Evolutionary conservation across 2,797 vertebrate species (phyloP).

Genomic region (Ptychobarbus kaznakovi): DNA sequence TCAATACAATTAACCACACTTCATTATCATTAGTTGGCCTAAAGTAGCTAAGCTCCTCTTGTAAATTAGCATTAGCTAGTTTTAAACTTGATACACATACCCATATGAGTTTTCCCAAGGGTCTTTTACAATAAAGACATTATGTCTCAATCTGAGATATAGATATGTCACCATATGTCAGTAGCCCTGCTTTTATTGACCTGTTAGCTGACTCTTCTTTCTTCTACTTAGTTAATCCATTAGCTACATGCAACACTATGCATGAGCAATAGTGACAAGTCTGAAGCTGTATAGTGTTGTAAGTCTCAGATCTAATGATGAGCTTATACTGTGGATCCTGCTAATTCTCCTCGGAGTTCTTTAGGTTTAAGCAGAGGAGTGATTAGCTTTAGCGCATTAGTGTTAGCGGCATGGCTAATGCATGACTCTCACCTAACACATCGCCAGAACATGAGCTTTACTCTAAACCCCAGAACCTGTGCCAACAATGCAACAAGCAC

Average conservation of each 20-base stretch:
- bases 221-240: background rate
- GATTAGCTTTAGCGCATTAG: conserved; percentile 48
- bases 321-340: conserved; percentile 36
- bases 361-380: conserved; percentile 41
- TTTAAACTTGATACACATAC: background rate
- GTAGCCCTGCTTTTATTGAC: conserved; percentile 13
- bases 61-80: background rate
- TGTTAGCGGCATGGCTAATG: conserved; percentile 20
- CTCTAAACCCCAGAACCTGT: background rate
- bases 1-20: background rate
- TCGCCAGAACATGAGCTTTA: conserved; percentile 7
- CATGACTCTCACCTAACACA: conserved; percentile 31
- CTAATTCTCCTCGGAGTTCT: conserved; percentile 43
- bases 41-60: background rate
- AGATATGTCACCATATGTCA: background rate
- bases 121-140: conserved; percentile 8
- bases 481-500: background rate
- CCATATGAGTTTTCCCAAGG: background rate
- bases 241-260: background rate
- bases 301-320: conserved; percentile 44
- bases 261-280: background rate
- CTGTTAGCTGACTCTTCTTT: background rate
- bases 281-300: conserved; percentile 9
- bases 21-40: background rate
- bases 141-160: background rate